A percentile compares a stretch with the other conserved stretches of the same genome.
phyloP scores from a whole-genome alignment of 30 jellyfish, hydroid and myxozoan species.

The Clytia hemisphaerica region DNA sequence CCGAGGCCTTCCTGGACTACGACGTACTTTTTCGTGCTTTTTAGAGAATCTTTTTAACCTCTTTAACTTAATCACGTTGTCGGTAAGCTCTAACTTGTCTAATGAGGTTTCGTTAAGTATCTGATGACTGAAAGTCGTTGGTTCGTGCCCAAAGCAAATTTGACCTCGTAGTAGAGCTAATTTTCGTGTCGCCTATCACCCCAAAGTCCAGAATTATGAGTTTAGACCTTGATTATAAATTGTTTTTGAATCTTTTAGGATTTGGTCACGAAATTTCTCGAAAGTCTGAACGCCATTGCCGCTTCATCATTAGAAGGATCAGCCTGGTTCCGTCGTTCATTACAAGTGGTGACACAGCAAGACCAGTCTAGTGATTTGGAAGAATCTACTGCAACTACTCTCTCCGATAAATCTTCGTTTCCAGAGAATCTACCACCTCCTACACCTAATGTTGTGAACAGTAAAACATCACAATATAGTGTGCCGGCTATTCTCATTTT shows the following conservation, averaged over 20 bases:
- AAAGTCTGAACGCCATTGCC: conserved; percentile 66
- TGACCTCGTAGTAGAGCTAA: not conserved
- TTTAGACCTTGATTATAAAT: not conserved
- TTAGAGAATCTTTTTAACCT: too few species aligned
- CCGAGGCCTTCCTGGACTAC: too few species aligned
- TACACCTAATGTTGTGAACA: conserved; percentile 28
- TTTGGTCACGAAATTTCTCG: conserved; percentile 71
- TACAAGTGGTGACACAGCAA: conserved; percentile 57
- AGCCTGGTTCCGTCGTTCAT: conserved; percentile 88
- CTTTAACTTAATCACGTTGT: too few species aligned
- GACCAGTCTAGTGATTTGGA: conserved; percentile 55
- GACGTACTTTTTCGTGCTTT: too few species aligned
- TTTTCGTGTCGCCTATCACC: conserved; percentile 1
- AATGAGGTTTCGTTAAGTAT: too few species aligned
- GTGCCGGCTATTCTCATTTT: conserved; percentile 62
- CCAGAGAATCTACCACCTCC: conserved; percentile 20
- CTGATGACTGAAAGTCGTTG: too few species aligned
- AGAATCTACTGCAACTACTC: conserved; percentile 40
- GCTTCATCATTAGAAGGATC: conserved; percentile 93
- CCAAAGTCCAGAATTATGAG: too few species aligned
- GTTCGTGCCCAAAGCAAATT: too few species aligned
- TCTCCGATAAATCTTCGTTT: conserved; percentile 1
- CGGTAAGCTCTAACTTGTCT: too few species aligned
- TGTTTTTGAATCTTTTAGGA: conserved; percentile 42
- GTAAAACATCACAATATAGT: conserved; percentile 69